phyloP scores from a whole-genome alignment of 2,113 vertebrate species.

The Furnarius figulus region DNA sequence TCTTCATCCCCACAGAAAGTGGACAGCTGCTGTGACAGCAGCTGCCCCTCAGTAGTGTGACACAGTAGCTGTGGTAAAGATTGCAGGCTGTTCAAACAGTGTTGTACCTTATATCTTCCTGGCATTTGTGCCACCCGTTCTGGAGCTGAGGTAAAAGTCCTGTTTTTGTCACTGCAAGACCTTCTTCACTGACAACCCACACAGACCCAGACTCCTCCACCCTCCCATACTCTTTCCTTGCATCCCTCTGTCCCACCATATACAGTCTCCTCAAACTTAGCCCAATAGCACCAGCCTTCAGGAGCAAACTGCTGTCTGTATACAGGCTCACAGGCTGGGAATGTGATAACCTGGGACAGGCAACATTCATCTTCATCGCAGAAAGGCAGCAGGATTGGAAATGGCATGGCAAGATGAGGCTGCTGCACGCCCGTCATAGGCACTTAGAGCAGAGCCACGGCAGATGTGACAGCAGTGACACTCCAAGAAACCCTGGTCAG shows the following conservation, averaged over 20 bases:
- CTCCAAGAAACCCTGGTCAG: not conserved
- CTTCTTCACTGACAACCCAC: not conserved
- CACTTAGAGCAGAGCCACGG: constrained; percentile 9
- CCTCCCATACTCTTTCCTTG: not conserved
- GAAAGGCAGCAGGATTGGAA: constrained; percentile 7
- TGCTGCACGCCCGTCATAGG: not conserved
- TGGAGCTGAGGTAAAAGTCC: not conserved
- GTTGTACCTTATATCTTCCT: not conserved
- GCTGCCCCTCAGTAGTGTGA: not conserved
- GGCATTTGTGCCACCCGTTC: not conserved
- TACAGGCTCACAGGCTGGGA: not conserved
- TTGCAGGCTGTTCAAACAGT: not conserved
- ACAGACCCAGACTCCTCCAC: not conserved
- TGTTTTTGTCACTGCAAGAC: not conserved
- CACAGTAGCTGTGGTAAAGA: not conserved
- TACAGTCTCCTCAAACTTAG: not conserved
- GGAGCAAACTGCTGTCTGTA: not conserved
- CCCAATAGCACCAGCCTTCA: not conserved
- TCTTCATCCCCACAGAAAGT: rapidly evolving
- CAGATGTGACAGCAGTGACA: not conserved
- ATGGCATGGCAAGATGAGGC: constrained; percentile 1
- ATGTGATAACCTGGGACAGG: not conserved
- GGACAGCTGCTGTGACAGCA: not conserved
- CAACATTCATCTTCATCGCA: constrained; percentile 48
- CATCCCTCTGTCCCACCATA: not conserved